Conservation (phyloP, 2,888 invertebrate species). For the Eilema griseolum region DNA sequence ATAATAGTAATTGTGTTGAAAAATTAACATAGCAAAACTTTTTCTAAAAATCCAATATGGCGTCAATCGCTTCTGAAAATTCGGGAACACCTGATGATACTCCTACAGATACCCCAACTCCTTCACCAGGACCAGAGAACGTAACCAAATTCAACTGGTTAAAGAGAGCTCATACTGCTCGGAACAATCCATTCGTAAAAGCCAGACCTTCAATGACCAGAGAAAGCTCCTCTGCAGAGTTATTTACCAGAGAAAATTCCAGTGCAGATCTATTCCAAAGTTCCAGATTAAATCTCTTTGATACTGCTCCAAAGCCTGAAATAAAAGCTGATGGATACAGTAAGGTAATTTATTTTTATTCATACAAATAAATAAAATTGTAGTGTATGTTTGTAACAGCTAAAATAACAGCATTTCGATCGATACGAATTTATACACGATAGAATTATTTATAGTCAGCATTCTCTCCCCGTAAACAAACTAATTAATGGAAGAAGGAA, state of each 20-base stretch:
- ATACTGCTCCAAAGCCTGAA: conserved; percentile 79
- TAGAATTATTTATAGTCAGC: too few species aligned
- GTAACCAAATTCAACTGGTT: conserved; percentile 78
- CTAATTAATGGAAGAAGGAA: too few species aligned
- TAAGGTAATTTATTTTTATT: conserved; percentile 61
- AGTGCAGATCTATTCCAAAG: conserved; percentile 80
- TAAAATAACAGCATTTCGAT: too few species aligned
- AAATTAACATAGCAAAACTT: too few species aligned
- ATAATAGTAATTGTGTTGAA: too few species aligned
- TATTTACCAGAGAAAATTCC: conserved; percentile 79
- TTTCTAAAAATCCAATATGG: conserved; percentile 25
- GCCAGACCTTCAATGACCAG: conserved; percentile 74
- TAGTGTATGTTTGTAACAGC: too few species aligned
- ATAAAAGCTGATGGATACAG: conserved; percentile 58
- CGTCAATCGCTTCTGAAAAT: conserved; percentile 54
- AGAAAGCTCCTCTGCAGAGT: conserved; percentile 77
- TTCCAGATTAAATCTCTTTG: conserved; percentile 79
- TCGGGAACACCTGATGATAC: conserved; percentile 58
- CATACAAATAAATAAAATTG: too few species aligned
- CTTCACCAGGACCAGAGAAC: conserved; percentile 64
- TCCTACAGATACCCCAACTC: conserved; percentile 64
- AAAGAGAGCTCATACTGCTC: conserved; percentile 67
- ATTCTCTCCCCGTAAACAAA: too few species aligned
- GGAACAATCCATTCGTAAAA: conserved; percentile 79
- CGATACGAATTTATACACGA: too few species aligned